Evolutionary conservation across 2,888 invertebrate genomes (phyloP).

Genomic region (Sarcophaga subvicina): DNA sequence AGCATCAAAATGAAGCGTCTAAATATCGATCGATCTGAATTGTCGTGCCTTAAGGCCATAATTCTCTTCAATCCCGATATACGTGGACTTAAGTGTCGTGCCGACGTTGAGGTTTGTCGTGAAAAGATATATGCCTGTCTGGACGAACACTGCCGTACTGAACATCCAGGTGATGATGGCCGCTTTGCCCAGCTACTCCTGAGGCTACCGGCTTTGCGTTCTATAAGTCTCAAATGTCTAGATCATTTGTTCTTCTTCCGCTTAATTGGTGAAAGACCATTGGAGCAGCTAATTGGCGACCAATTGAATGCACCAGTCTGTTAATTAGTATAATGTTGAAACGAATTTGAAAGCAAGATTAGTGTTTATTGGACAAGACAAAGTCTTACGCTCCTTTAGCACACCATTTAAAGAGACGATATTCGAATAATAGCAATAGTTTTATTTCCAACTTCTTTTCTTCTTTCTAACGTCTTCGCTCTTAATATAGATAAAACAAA

Average conservation of each 20-base stretch:
- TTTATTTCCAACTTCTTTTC: slow-evolving; percentile 14
- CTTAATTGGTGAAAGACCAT: slow-evolving; percentile 92
- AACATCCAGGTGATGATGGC: slow-evolving; percentile 95
- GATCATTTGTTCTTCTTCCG: slow-evolving; percentile 98
- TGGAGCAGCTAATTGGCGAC: slow-evolving; percentile 92
- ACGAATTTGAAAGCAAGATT: neutral
- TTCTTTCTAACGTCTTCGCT: slow-evolving; percentile 25
- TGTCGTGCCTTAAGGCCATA: slow-evolving; percentile 96
- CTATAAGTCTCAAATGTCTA: slow-evolving; percentile 95
- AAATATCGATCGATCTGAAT: slow-evolving; percentile 96
- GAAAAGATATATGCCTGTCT: slow-evolving; percentile 98
- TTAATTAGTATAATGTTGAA: slow-evolving; percentile 39
- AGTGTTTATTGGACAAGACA: slow-evolving; percentile 29
- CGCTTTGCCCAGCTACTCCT: slow-evolving; percentile 97
- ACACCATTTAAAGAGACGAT: slow-evolving; percentile 8
- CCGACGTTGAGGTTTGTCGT: slow-evolving; percentile 92
- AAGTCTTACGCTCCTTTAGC: slow-evolving; percentile 32
- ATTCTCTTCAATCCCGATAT: slow-evolving; percentile 98
- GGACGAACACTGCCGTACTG: slow-evolving; percentile 95
- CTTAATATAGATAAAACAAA: slow-evolving; percentile 30
- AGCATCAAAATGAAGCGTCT: slow-evolving; percentile 98
- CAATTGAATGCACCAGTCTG: slow-evolving; percentile 87
- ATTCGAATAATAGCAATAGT: slow-evolving; percentile 46
- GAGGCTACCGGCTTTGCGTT: slow-evolving; percentile 93
- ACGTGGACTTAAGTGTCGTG: slow-evolving; percentile 91